These are phyloP conservation scores for Chitala chitala DNA, from an alignment of 2,113 vertebrate species.

Conservation along the genomic window DNA sequence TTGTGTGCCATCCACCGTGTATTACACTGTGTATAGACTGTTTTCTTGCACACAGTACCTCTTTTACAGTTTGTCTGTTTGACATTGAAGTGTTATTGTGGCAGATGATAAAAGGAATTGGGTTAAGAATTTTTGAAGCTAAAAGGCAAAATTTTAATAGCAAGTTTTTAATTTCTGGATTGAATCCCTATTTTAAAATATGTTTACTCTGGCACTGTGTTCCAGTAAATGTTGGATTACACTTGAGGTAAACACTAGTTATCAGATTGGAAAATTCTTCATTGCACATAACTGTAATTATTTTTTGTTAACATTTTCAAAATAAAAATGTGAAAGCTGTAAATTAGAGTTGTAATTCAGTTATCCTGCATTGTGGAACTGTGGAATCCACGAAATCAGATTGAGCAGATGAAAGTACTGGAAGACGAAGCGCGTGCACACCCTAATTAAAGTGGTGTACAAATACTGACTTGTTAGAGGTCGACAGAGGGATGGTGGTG, in stretches of 20 bases:
- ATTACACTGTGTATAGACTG: conserved; percentile 14
- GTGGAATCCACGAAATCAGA: neutral
- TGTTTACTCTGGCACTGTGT: neutral
- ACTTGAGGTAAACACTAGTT: neutral
- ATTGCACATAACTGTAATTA: neutral
- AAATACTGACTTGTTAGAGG: neutral
- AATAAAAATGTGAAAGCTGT: neutral
- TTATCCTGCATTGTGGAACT: neutral
- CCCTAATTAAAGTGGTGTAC: neutral
- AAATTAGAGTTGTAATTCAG: neutral
- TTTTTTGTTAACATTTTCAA: neutral
- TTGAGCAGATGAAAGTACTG: neutral
- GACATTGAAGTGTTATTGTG: neutral
- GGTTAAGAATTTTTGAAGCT: neutral
- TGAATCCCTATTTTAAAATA: neutral
- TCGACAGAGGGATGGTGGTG: neutral
- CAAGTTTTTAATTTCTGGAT: neutral
- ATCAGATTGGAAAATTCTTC: neutral
- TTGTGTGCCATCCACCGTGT: neutral
- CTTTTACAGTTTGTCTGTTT: conserved; percentile 1
- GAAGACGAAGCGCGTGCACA: neutral
- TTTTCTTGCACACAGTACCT: conserved; percentile 7
- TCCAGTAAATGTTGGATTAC: neutral
- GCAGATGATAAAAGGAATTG: neutral
- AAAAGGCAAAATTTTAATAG: conserved; percentile 7